Evolutionary conservation across 2,888 invertebrate genomes (phyloP).

Genomic region (Limnephilus marmoratus): DNA sequence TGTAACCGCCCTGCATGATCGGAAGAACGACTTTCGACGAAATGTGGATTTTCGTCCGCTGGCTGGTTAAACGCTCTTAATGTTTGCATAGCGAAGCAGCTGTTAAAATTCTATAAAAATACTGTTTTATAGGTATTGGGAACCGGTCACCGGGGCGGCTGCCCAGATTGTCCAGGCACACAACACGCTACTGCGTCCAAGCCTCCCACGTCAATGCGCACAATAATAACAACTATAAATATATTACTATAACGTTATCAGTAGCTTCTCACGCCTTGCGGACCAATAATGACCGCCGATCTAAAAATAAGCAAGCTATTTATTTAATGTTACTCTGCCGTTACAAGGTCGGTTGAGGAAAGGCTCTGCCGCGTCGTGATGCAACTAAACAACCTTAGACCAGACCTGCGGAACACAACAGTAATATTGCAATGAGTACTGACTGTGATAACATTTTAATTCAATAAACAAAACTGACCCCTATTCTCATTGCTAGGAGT

Average conservation of each 20-base stretch:
- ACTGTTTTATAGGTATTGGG: not conserved
- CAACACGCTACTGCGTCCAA: not conserved
- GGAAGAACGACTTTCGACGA: too few relatives aligned
- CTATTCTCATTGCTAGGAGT: too few relatives aligned
- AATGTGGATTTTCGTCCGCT: too few relatives aligned
- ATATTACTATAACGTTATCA: not conserved
- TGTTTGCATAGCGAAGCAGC: not conserved
- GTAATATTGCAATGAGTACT: not conserved
- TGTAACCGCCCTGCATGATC: too few relatives aligned
- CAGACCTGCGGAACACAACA: not conserved
- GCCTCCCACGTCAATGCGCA: not conserved
- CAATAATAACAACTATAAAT: not conserved
- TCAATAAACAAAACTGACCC: too few relatives aligned
- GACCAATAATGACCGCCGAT: not conserved
- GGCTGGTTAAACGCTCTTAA: too few relatives aligned
- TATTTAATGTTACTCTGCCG: not conserved
- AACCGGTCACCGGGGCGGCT: not conserved
- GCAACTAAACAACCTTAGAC: not conserved
- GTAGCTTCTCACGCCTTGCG: slow-evolving; percentile 3
- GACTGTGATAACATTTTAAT: not conserved
- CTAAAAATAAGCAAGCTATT: slow-evolving; percentile 28
- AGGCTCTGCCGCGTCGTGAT: not conserved
- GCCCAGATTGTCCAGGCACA: not conserved
- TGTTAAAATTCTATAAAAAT: too few relatives aligned
- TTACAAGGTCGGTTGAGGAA: not conserved